Evolutionary conservation across 2,113 vertebrate genomes (phyloP).

Genomic region (Ovis canadensis): DNA sequence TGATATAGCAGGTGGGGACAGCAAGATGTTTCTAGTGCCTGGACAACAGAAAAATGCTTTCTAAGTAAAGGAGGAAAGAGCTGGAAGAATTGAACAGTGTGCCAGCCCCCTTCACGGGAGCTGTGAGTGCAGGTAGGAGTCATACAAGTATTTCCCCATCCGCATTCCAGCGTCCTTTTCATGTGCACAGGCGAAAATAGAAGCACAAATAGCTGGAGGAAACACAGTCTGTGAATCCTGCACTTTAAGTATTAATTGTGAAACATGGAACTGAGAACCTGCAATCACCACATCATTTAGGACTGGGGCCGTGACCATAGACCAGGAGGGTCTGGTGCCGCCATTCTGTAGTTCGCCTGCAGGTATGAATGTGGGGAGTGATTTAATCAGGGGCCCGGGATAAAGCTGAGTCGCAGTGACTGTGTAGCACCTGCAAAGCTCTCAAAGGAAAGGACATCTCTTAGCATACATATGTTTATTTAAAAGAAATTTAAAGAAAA

Average conservation of each 20-base stretch:
- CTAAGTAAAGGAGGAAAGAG: not conserved
- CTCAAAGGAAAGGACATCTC: not conserved
- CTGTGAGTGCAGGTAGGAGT: not conserved
- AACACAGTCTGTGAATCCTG: not conserved
- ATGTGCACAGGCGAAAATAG: not conserved
- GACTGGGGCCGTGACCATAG: fast-evolving
- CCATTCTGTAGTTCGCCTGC: not conserved
- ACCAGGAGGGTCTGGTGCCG: not conserved
- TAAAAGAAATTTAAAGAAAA: not conserved
- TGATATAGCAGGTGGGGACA: fast-evolving
- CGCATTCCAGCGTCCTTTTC: not conserved
- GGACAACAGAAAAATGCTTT: not conserved
- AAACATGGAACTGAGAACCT: not conserved
- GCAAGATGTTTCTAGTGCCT: not conserved
- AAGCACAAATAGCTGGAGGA: not conserved
- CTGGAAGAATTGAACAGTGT: fast-evolving
- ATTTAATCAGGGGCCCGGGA: not conserved
- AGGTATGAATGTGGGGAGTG: not conserved
- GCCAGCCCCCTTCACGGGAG: not conserved
- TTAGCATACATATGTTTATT: not conserved
- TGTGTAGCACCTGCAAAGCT: not conserved
- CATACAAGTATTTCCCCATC: not conserved
- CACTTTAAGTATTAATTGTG: not conserved
- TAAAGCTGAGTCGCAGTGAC: not conserved
- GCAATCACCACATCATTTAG: not conserved